Percentiles rank a stretch among this genome's conserved stretches.
Evolutionary conservation across 1,140 invertebrate genomes (phyloP).

Genomic region (Nautilus pompilius): DNA sequence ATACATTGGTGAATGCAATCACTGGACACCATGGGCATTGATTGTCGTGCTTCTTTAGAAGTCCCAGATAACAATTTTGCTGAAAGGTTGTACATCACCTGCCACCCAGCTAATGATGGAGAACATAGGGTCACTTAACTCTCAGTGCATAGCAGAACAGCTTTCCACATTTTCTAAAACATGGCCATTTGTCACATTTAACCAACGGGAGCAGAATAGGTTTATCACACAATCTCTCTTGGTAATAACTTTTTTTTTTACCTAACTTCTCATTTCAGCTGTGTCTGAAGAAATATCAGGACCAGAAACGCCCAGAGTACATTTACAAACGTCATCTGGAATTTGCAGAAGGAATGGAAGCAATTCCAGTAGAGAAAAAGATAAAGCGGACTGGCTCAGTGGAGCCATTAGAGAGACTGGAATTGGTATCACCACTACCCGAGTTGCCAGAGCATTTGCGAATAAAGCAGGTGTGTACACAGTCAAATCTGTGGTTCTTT

Average conservation of each 20-base stretch:
- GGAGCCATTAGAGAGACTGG: conserved; percentile 38
- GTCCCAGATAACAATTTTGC: too few species aligned
- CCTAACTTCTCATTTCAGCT: conserved; percentile 33
- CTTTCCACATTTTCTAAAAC: neutral
- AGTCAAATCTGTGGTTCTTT: neutral
- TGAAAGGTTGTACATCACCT: too few species aligned
- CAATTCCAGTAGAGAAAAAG: conserved; percentile 34
- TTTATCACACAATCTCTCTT: neutral
- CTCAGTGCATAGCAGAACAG: neutral
- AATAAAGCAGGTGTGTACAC: conserved; percentile 38
- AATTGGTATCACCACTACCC: conserved; percentile 35
- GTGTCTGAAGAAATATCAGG: conserved; percentile 46
- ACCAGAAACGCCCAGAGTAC: conserved; percentile 41
- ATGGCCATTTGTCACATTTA: neutral
- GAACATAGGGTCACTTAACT: too few species aligned
- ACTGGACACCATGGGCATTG: too few species aligned
- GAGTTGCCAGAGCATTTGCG: conserved; percentile 44
- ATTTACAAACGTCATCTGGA: conserved; percentile 42
- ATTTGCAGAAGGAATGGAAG: conserved; percentile 30
- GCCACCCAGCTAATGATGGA: too few species aligned
- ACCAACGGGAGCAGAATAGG: too few species aligned
- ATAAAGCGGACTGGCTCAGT: conserved; percentile 37
- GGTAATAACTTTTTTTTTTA: neutral
- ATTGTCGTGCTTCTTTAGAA: too few species aligned
- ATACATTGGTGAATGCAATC: too few species aligned